Percentiles rank a stretch among this genome's conserved stretches.
Conservation (phyloP, 2,113 vertebrate species). For the Acanthisitta chloris region DNA sequence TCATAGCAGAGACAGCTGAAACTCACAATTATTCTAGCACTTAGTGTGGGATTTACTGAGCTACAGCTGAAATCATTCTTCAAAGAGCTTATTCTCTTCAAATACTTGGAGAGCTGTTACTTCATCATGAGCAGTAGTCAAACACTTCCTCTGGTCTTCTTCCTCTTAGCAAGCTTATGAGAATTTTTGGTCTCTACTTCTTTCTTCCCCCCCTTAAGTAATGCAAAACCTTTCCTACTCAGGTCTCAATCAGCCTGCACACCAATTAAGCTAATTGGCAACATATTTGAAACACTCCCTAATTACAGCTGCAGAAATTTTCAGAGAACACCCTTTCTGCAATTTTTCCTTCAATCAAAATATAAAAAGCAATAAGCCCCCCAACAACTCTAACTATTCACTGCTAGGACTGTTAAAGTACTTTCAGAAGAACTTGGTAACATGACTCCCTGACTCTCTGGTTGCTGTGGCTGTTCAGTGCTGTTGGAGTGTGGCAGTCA, state of each 20-base stretch:
- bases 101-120: background rate
- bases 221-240: background rate
- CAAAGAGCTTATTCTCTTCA: background rate
- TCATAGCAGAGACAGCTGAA: background rate
- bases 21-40: background rate
- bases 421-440: background rate
- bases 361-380: background rate
- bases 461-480: background rate
- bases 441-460: background rate
- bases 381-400: background rate
- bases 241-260: background rate
- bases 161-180: background rate
- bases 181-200: background rate
- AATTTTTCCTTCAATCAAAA: background rate
- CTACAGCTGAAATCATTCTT: background rate
- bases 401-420: background rate
- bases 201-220: background rate
- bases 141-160: background rate
- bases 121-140: background rate
- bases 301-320: slow-evolving; percentile 26
- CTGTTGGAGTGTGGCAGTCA: background rate
- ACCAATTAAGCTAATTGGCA: slow-evolving; percentile 13
- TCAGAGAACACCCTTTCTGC: background rate
- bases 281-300: background rate
- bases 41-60: background rate